A percentile compares a stretch with the other conserved stretches of the same genome.
These are phyloP conservation scores for Hypothenemus hampei DNA, from an alignment of 1,140 invertebrate species.

Conservation along the genomic window DNA sequence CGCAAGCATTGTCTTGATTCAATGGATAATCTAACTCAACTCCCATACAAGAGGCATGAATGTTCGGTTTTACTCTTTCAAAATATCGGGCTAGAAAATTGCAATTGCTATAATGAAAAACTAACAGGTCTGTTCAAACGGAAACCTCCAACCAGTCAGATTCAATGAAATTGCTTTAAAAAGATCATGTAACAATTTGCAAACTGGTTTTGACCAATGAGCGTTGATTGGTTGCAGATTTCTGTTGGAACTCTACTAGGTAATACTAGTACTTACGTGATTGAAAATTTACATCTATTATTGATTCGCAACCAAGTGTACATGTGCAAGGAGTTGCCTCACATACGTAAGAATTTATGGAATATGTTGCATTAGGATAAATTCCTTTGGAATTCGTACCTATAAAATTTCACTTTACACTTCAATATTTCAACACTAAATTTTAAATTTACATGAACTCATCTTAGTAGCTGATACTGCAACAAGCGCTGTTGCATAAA, in stretches of 20 bases:
- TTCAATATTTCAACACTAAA: no score
- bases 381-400: conserved; percentile 6
- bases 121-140: no score
- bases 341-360: conserved; percentile 16
- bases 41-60: conserved; percentile 18
- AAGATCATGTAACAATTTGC: no score
- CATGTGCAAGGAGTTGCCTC: conserved; percentile 9
- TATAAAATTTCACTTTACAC: no score
- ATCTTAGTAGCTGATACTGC: no score
- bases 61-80: conserved; percentile 22
- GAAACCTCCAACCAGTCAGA: no score
- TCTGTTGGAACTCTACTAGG: neutral
- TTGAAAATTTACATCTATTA: conserved; percentile 6
- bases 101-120: no score
- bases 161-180: no score
- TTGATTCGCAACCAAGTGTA: conserved; percentile 6
- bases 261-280: conserved; percentile 12
- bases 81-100: conserved; percentile 27
- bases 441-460: no score
- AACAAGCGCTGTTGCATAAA: no score
- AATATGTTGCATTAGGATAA: conserved; percentile 14
- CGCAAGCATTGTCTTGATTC: conserved; percentile 26
- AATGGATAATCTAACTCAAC: conserved; percentile 24
- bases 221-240: neutral
- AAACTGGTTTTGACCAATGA: neutral